Evolutionary conservation across 2,888 invertebrate species (phyloP), one percentile per base, ranked within the genome.

Genomic region (Agrotis puta): DNA sequence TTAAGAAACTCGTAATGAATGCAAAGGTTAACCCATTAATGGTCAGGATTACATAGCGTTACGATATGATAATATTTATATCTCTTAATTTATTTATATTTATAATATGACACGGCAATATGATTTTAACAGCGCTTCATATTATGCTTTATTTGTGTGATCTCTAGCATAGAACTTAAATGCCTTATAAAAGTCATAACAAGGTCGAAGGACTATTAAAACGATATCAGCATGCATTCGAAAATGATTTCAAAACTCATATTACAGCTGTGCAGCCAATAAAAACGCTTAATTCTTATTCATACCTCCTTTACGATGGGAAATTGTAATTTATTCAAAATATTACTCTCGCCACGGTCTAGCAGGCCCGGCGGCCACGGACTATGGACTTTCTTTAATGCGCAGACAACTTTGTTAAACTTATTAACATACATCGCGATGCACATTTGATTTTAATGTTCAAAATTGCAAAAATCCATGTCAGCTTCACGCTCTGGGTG

Each of bases 401-500:
- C 71, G 69, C 83, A 87, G 82, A 88, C 87, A 86, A 89, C 88
- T 85, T 85, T 86, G 86, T 87, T 88, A 72, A 81, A 77, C 76
- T 85, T 74, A 87, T 88, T 87, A 88, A 72, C 83, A 79, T 83
- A 83, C 77, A 87, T 81, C 78, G 74, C 78, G 83, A 84, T 83
- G 85, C 82, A 79, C 67, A 65, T 81, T 69, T 75, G 75, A 78
- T 82, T 79, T 72, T 77, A 83, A 79, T 77, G 79, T 80, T 78
- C 74, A 56, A 71, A 82, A 84, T 74, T 82, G 84, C 85, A 82
- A 84, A 82, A 75, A 75, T 80, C 66, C 80, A 75, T 75, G 76
- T 79, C 77, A 67, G 73, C 70, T 74, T 81, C 67, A 83, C 84
- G 87, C 80, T 81, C 64, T 57, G 73, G 1, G 22, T 54, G 58